Evolutionary conservation across 1,140 invertebrate species (phyloP).

Genomic region (Cotesia glomerata): DNA sequence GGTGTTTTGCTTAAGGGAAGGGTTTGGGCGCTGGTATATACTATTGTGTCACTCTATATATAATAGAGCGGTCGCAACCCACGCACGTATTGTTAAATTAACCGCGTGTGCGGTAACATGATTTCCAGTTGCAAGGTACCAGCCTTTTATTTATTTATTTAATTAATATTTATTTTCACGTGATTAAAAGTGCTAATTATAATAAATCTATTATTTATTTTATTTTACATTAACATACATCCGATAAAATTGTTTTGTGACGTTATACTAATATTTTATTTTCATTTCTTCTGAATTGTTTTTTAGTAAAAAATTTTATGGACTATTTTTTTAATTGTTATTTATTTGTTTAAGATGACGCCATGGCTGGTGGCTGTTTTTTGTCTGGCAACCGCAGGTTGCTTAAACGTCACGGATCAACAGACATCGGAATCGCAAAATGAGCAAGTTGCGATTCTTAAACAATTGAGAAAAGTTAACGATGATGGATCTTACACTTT

Average conservation of each 20-base stretch:
- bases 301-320: too few species aligned
- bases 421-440: constrained; percentile 58
- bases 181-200: neutral
- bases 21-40: constrained; percentile 17
- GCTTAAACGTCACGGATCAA: constrained; percentile 59
- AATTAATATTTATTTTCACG: neutral
- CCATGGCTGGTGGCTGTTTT: constrained; percentile 61
- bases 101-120: constrained; percentile 63
- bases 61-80: constrained; percentile 50
- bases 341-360: constrained; percentile 56
- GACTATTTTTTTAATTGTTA: neutral
- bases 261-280: too few species aligned
- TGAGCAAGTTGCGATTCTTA: constrained; percentile 68
- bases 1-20: constrained; percentile 21
- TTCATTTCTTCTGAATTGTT: too few species aligned
- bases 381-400: constrained; percentile 56
- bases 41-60: constrained; percentile 62
- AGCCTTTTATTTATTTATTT: constrained; percentile 17
- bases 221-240: too few species aligned
- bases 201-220: too few species aligned
- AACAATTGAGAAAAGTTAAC: constrained; percentile 81
- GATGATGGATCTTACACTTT: constrained; percentile 86
- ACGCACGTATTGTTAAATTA: constrained; percentile 60
- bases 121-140: constrained; percentile 61
- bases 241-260: too few species aligned